phyloP scores from a whole-genome alignment of 2,888 invertebrate species.

The Leucania comma region DNA sequence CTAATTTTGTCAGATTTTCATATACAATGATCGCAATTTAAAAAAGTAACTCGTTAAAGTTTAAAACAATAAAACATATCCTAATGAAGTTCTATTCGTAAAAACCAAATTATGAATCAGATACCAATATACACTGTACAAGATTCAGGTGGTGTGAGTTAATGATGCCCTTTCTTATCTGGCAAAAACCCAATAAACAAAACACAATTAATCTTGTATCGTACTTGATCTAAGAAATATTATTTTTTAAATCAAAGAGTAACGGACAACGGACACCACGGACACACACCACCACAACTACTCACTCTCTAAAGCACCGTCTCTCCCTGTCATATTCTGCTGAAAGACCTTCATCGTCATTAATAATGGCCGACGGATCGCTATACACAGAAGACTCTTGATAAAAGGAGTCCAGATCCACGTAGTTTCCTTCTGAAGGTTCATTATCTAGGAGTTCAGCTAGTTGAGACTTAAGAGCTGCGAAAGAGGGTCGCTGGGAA shows the following conservation, averaged over 20 bases:
- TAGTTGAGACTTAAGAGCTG: slow-evolving; percentile 90
- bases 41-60: background rate
- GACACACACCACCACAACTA: slow-evolving; percentile 22
- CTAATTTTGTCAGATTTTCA: background rate
- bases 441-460: slow-evolving; percentile 92
- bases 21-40: background rate
- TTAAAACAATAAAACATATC: no score
- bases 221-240: no score
- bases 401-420: slow-evolving; percentile 93
- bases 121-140: no score
- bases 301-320: slow-evolving; percentile 86
- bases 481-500: slow-evolving; percentile 93
- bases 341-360: slow-evolving; percentile 87
- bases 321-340: slow-evolving; percentile 88
- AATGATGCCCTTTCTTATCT: slow-evolving; percentile 1
- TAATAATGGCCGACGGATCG: slow-evolving; percentile 88
- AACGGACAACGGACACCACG: background rate
- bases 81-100: no score
- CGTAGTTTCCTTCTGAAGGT: slow-evolving; percentile 92
- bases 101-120: no score
- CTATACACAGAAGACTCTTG: slow-evolving; percentile 91
- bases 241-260: background rate
- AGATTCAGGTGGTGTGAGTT: background rate
- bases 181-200: background rate
- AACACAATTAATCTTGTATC: no score